Base-by-base conservation (phyloP, 2,888 invertebrate genomes). In the Xestia rhomboidea region DNA sequence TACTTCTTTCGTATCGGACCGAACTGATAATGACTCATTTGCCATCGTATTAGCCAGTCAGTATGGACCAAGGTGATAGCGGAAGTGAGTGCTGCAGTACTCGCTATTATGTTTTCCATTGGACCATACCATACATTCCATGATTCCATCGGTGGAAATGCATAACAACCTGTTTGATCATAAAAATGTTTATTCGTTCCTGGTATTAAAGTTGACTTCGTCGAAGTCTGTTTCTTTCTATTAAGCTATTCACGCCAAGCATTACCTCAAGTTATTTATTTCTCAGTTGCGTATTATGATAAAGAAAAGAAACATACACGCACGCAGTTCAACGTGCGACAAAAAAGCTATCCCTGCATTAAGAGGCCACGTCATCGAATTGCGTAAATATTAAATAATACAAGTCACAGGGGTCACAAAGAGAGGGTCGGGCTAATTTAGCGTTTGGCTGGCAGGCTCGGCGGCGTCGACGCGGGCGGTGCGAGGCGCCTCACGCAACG, bases 401-500 rank as follows among this genome's bases (percentile, higher is more conserved):
- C 68, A 75, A 68, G 72, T 66, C 67, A 76, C 51, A 80, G 64
- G 57, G 87, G 76, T 69, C 73, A 76, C 49, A 68, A 62, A 60
- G 44, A 64, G 76, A 85, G 86, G 89, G 86, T 79, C 66, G 78
- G 71, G 76, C 73, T 84, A 83, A 87, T 85, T 89, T 86, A 86
- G 67, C 82, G 80, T 83, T 83, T 73, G 82, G 71, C 41, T 79
- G 34, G 71, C 76, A 74, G 88, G 81, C 78, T 78, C 73, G 62
- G 73, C 78, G 83, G 63, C 79, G 75, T 51, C 64, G 75, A 24
- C 51, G 49, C 64, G 67, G 64, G 63, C 67, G 27, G 62, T 13
- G 44, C 49, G 70, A 60, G 90, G 89, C 90, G 89, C 90, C 91
- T 68, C 91, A 90, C 89, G 90, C 90, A 78, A 87, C 60, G 63